A percentile compares a stretch with the other conserved stretches of the same genome.
Conservation (phyloP, 2,888 invertebrate species). For the Pammene aurita region DNA sequence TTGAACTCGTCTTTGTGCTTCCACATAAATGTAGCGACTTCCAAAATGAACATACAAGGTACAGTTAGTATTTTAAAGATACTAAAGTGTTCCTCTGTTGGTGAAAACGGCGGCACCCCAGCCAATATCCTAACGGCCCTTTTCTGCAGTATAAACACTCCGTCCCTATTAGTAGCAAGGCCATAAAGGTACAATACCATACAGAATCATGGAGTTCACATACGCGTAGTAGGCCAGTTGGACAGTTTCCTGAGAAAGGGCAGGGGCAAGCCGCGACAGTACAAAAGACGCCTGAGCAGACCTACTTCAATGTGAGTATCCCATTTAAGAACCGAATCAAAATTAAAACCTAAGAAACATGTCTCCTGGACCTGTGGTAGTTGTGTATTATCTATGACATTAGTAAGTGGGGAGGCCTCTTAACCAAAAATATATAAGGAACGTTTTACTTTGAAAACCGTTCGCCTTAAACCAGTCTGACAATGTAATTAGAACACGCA, state of each 20-base stretch:
- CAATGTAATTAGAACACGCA: no score
- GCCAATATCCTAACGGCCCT: no score
- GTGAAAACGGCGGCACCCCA: not conserved
- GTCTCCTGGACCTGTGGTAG: not conserved
- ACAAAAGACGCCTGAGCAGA: not conserved
- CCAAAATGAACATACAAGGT: not conserved
- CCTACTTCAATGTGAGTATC: not conserved
- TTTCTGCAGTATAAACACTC: not conserved
- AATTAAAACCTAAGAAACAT: not conserved
- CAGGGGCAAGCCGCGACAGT: not conserved
- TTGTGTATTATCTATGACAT: no score
- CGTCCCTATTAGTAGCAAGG: no score
- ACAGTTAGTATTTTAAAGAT: not conserved
- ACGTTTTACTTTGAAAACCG: no score
- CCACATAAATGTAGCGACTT: not conserved
- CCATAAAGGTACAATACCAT: not conserved
- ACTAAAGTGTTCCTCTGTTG: not conserved
- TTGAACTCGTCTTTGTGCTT: not conserved
- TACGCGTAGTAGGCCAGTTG: not conserved
- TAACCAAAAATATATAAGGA: no score
- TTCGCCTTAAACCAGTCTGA: no score
- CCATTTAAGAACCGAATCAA: not conserved
- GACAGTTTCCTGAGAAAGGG: not conserved
- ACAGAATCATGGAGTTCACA: not conserved
- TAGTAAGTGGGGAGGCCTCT: no score